Conservation (phyloP, 2,888 invertebrate species). For the Nasonovia ribisnigri region DNA sequence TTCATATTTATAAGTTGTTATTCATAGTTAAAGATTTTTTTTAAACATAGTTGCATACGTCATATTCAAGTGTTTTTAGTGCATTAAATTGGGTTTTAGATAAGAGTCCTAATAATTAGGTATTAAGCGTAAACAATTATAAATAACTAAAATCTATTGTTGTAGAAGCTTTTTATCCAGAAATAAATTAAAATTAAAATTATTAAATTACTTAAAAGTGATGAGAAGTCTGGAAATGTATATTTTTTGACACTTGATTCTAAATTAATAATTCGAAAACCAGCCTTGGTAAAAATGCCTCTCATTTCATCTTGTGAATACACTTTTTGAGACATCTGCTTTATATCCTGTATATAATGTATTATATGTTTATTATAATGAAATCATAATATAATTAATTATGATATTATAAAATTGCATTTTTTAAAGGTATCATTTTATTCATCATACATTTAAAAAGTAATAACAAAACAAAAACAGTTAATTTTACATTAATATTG, state of each 20-base stretch:
- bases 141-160: not conserved
- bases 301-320: slow-evolving; percentile 30
- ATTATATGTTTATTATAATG: not conserved
- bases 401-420: too few species aligned
- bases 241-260: slow-evolving; percentile 37
- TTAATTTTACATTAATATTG: not conserved
- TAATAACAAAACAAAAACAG: not conserved
- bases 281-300: slow-evolving; percentile 28
- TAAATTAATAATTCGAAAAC: slow-evolving; percentile 39
- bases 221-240: slow-evolving; percentile 42
- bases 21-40: not conserved
- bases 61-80: not conserved
- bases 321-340: not conserved
- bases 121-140: not conserved
- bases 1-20: not conserved
- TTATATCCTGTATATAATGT: slow-evolving; percentile 7
- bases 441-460: not conserved
- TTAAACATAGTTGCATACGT: not conserved
- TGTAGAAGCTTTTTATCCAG: not conserved
- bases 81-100: not conserved
- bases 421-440: not conserved
- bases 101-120: not conserved
- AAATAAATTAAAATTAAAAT: not conserved
- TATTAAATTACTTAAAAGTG: slow-evolving; percentile 45
- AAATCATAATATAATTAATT: not conserved